Conservation (phyloP, 92 coral and sea anemone genomes). For the Phenganax stokvisi region DNA sequence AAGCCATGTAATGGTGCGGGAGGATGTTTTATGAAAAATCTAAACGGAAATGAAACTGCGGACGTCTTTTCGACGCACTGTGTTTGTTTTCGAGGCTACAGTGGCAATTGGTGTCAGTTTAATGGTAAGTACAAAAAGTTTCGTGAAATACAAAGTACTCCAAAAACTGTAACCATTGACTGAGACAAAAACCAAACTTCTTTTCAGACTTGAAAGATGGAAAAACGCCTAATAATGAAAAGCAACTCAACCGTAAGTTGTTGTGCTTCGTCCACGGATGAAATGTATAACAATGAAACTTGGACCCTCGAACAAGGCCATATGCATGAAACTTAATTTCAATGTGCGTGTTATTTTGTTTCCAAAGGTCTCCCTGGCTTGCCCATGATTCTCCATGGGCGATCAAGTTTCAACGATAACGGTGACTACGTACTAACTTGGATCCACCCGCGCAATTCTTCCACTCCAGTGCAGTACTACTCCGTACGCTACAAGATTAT, state of each 20-base stretch:
- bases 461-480: constrained; percentile 3
- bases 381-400: neutral
- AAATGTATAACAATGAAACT: too few relatives aligned
- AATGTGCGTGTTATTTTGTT: neutral
- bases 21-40: constrained; percentile 5
- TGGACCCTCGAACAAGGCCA: neutral
- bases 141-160: too few relatives aligned
- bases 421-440: neutral
- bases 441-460: neutral
- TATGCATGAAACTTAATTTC: neutral
- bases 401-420: neutral
- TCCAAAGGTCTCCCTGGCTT: constrained; percentile 1
- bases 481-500: neutral
- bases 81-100: constrained; percentile 23
- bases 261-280: too few relatives aligned
- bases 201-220: too few relatives aligned
- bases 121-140: neutral
- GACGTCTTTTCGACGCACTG: constrained; percentile 9
- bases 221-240: too few relatives aligned
- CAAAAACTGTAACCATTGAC: too few relatives aligned
- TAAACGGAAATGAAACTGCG: too few relatives aligned
- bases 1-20: constrained; percentile 20
- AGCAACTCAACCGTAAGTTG: too few relatives aligned
- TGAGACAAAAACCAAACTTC: too few relatives aligned
- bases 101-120: constrained; percentile 34